Conservation (phyloP, 2,888 invertebrate genomes). For the Ophion costatus region DNA sequence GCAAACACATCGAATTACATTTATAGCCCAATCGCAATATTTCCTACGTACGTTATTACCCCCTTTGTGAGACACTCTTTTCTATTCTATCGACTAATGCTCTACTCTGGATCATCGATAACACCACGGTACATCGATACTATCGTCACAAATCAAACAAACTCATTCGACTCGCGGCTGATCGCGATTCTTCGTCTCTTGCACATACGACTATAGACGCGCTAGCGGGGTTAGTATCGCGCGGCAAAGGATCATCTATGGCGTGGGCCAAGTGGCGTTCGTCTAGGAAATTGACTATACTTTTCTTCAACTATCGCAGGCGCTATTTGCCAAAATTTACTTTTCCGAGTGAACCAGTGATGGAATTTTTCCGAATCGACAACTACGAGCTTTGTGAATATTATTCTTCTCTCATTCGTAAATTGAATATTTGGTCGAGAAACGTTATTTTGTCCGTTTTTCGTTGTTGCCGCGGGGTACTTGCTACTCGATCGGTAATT, state of each 20-base stretch:
- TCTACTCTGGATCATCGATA: conserved; percentile 26
- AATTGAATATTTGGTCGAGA: not conserved
- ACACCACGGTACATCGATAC: not conserved
- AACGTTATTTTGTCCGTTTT: not conserved
- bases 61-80: not conserved
- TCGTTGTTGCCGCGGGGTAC: not conserved
- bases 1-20: not conserved
- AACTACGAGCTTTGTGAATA: too few relatives aligned
- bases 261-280: not conserved
- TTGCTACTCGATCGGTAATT: conserved; percentile 14
- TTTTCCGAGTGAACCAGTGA: too few relatives aligned
- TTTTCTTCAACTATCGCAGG: too few relatives aligned
- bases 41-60: conserved; percentile 6
- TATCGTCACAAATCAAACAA: conserved; percentile 4
- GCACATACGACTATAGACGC: conserved; percentile 26
- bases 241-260: not conserved
- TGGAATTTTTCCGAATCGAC: too few relatives aligned
- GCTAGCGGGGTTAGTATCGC: not conserved
- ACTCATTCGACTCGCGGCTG: not conserved
- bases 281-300: not conserved
- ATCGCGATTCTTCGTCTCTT: conserved; percentile 3
- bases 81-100: conserved; percentile 25
- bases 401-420: too few relatives aligned
- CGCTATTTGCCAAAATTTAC: too few relatives aligned
- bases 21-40: not conserved